These are phyloP conservation scores for Umimayanthus kanabou DNA, from an alignment of 92 coral and sea anemone genomes.

Conservation along the genomic window DNA sequence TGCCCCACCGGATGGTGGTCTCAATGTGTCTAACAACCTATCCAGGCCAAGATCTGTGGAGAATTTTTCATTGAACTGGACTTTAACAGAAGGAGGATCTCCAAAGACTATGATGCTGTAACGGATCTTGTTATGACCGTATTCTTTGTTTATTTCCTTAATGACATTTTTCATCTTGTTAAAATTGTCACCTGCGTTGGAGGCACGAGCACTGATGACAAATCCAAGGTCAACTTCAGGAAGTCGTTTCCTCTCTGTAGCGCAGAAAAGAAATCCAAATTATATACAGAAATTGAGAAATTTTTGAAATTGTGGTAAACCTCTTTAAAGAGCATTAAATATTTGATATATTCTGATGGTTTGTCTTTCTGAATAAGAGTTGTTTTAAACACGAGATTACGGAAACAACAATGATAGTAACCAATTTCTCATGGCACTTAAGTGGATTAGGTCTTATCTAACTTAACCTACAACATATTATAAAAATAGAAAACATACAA, in stretches of 20 bases:
- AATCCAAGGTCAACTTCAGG: slow-evolving; percentile 63
- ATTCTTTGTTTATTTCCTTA: slow-evolving; percentile 57
- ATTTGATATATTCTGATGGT: background rate
- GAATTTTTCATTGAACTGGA: slow-evolving; percentile 37
- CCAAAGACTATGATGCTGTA: slow-evolving; percentile 55
- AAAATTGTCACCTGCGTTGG: slow-evolving; percentile 48
- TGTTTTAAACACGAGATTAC: no score
- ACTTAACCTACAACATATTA: background rate
- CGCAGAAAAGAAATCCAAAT: background rate
- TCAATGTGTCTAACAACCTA: slow-evolving; percentile 10
- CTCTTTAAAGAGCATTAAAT: no score
- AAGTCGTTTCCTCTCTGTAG: slow-evolving; percentile 47
- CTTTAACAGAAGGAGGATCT: slow-evolving; percentile 26
- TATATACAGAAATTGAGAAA: background rate
- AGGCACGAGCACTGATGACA: slow-evolving; percentile 57
- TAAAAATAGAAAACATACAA: no score
- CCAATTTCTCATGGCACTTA: no score
- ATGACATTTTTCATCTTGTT: slow-evolving; percentile 59
- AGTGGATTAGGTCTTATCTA: background rate
- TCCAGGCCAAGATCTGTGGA: slow-evolving; percentile 46
- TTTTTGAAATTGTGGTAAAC: no score
- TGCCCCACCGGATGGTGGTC: slow-evolving; percentile 36
- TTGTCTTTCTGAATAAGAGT: no score
- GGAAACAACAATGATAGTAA: no score
- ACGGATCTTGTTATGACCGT: slow-evolving; percentile 51